Evolutionary conservation across 2,797 vertebrate genomes (phyloP), one percentile per base, ranked within the genome.

Genomic region (Falco columbarius): DNA sequence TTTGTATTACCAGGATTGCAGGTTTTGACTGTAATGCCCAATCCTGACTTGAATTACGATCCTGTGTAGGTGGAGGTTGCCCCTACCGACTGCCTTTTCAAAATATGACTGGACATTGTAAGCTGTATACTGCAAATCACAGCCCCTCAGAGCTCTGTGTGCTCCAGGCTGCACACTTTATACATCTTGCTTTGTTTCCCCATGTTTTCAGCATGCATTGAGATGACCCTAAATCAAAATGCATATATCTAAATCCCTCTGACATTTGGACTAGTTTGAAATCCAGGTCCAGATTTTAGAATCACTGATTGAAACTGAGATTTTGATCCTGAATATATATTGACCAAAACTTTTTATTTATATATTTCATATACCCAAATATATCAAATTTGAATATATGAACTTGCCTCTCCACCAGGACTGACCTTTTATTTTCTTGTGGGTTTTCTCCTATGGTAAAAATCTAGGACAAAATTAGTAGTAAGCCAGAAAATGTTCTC

Each of bases 91-190:
- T n/a, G 36, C 17, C 10, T 10, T 59, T 86, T 82, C 54, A 26
- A 83, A 83, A 26, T 51, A 14, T 1, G 14, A 20, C 34, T 2
- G 4, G 12, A 15, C 4, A 0, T 14, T 34, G 29, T 51, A 32
- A 21, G 18, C 20, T 58, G 21, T 19, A 3, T 13, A 11, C 27
- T 52, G n/a, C 18, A 36, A 44, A 24, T 59, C 66, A 12, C 1
- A 0, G n/a, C 14, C 42, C 26, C 26, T 59, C 46, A 22, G n/a
- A 46, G 30, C 19, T 34, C 42, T 34, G 14, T 26, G 1, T 22
- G 62, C 2, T 0, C 17, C 12, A 23, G 26, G 14, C 63, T 34
- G 32, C 49, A 17, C 17, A 3, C 36, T 54, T 59, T 4, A 32
- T 46, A 59, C 20, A 21, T 3, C 24, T 49, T 40, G 8, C 16